Conservation (phyloP, 2,888 invertebrate genomes). For the Mythimna lalbum region DNA sequence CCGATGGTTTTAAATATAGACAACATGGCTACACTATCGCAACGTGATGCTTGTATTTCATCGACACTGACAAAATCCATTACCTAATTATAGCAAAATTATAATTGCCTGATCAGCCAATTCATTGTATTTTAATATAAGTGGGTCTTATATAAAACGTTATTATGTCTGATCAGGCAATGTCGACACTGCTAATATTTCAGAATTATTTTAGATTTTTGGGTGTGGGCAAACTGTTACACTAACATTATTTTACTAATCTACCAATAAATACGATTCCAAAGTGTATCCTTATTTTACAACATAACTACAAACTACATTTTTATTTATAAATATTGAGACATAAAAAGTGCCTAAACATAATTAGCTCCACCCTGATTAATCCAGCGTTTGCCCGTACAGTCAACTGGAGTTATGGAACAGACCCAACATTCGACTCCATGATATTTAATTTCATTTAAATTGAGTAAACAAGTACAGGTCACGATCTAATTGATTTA, state of each 20-base stretch:
- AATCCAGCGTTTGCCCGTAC: constrained; percentile 60
- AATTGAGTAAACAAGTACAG: constrained; percentile 11
- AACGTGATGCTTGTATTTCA: not conserved
- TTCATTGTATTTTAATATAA: not conserved
- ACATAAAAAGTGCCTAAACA: constrained; percentile 59
- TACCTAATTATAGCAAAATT: constrained; percentile 37
- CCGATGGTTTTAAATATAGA: constrained; percentile 70
- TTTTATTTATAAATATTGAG: constrained; percentile 61
- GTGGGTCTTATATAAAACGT: constrained; percentile 11
- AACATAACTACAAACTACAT: constrained; percentile 49
- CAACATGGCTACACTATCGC: constrained; percentile 56
- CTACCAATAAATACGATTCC: constrained; percentile 63
- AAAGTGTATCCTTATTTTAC: constrained; percentile 55
- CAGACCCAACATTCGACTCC: constrained; percentile 15
- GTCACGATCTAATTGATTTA: constrained; percentile 1
- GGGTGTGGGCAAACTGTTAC: constrained; percentile 36
- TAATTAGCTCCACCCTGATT: constrained; percentile 62
- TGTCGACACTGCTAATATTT: constrained; percentile 22
- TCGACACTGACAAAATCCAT: constrained; percentile 50
- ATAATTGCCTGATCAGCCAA: constrained; percentile 24
- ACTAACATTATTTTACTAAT: constrained; percentile 42
- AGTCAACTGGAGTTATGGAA: constrained; percentile 28
- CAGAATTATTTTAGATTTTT: constrained; percentile 22
- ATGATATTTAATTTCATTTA: constrained; percentile 5
- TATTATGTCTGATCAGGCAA: constrained; percentile 31